These are phyloP conservation scores for Panzeria rudis DNA, from an alignment of 2,888 invertebrate genomes.

Conservation along the genomic window DNA sequence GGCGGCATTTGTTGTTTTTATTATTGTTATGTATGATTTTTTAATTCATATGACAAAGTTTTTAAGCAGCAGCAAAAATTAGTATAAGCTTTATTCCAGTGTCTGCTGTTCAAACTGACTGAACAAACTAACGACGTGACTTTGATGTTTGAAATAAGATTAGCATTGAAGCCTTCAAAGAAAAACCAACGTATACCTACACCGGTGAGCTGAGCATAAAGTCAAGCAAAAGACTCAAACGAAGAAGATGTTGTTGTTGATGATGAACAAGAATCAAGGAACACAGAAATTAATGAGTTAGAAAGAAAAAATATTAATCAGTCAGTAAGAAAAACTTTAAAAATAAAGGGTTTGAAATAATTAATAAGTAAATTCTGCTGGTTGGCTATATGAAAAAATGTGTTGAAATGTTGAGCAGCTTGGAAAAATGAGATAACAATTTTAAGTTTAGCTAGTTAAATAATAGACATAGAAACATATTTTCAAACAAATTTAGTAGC, in stretches of 20 bases:
- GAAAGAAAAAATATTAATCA: conserved; percentile 71
- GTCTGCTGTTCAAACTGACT: conserved; percentile 63
- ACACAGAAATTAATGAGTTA: conserved; percentile 70
- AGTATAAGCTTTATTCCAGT: conserved; percentile 56
- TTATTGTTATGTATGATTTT: conserved; percentile 54
- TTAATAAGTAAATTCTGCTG: conserved; percentile 56
- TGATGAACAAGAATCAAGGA: conserved; percentile 49
- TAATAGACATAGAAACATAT: too few species aligned
- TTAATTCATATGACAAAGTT: conserved; percentile 71
- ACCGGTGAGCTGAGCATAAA: conserved; percentile 39
- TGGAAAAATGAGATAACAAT: conserved; percentile 16
- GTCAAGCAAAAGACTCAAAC: conserved; percentile 15
- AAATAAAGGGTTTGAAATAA: conserved; percentile 54
- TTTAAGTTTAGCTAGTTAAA: background rate
- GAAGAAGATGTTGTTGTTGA: conserved; percentile 14
- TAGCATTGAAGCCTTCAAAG: conserved; percentile 73
- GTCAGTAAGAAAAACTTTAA: conserved; percentile 54
- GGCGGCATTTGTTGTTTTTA: conserved; percentile 70
- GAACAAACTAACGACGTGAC: conserved; percentile 77
- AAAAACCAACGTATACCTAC: conserved; percentile 50
- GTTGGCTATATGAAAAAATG: conserved; percentile 24
- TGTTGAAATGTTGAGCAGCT: conserved; percentile 34
- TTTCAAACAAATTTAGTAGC: background rate
- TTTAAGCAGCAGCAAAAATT: conserved; percentile 62
- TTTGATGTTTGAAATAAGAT: conserved; percentile 79